Conservation (phyloP, 2,888 invertebrate genomes). For the Ryuthela nishihirai region DNA sequence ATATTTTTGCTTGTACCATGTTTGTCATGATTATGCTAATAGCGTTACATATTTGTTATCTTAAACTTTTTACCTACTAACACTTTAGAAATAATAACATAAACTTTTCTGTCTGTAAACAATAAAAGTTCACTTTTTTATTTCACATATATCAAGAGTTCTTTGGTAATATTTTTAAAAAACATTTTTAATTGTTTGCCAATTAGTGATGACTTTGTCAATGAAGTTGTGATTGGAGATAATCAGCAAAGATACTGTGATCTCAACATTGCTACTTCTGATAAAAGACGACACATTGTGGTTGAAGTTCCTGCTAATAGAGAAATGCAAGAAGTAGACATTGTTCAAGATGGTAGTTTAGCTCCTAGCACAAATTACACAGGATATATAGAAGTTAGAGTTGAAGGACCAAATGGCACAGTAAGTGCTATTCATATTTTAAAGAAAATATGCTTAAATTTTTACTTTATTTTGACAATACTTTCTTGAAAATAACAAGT, state of each 20-base stretch:
- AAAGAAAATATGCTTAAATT: no score
- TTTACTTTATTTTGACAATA: no score
- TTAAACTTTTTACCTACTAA: not conserved
- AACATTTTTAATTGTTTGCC: not conserved
- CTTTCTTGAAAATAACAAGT: no score
- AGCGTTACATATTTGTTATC: no score
- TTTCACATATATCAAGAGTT: not conserved
- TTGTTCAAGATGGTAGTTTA: slow-evolving; percentile 63
- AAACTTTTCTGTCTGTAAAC: not conserved
- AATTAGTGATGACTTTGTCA: slow-evolving; percentile 35
- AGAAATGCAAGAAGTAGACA: slow-evolving; percentile 9
- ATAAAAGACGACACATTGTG: slow-evolving; percentile 18
- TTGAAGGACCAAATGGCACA: slow-evolving; percentile 55
- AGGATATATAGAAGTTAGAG: slow-evolving; percentile 76
- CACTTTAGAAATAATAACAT: not conserved
- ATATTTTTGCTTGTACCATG: no score
- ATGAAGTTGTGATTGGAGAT: slow-evolving; percentile 38
- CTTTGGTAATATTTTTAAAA: not conserved
- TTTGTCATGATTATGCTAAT: no score
- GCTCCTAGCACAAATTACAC: slow-evolving; percentile 77
- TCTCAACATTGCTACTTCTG: slow-evolving; percentile 3
- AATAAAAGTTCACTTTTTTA: not conserved
- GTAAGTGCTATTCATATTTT: slow-evolving; percentile 30
- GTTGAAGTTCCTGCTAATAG: slow-evolving; percentile 4
- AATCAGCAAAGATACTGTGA: slow-evolving; percentile 30